Base-by-base conservation (phyloP, 2,797 vertebrate species). In the Avahi laniger region DNA sequence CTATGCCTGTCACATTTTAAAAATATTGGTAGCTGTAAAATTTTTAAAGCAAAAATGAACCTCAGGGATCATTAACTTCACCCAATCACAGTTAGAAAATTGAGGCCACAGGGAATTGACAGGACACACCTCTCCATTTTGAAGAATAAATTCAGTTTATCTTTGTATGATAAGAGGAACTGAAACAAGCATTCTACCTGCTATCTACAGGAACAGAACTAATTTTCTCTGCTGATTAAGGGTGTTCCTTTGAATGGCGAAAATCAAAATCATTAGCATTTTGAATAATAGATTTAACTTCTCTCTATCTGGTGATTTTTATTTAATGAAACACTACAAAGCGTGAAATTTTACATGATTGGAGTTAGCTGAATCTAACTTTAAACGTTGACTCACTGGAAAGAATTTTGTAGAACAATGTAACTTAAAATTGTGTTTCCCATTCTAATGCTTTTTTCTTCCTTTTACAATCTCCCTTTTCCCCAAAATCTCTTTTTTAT, bases 281-380 rank as follows among this genome's bases (percentile, higher is more conserved):
- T 98, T 96, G 97, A 97, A 96, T 92, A 97, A 97, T 96, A 93
- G 54, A 67, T 97, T 98, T 97, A 95, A 97, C 87, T 90, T 98
- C 70, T 73, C 96, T 97, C 90, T 90, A 97, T 96, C 89, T 98
- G 96, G 91, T 97, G 96, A 98, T 97, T 98, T 89, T 97, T 95
- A 76, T 98, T 95, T 97, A 94, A 97, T 95, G 94, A 98, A 97
- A 89, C 54, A 43, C 61, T 38, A 43, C 24, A 69, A 92, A 65
- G 30, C 61, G n/a, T 78, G 46, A 65, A 92, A 85, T 20, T 41
- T n/a, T 57, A 38, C 43, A 54, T 94, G 43, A 80, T 38, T 89
- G 63, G 69, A 69, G 26, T 76, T 86, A 79, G 57, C 52, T 30
- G 89, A 85, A 61, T 89, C 80, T 69, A 72, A 85, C 81, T 89